Conservation (phyloP, 1,140 invertebrate species). For the Ylistrum balloti region DNA sequence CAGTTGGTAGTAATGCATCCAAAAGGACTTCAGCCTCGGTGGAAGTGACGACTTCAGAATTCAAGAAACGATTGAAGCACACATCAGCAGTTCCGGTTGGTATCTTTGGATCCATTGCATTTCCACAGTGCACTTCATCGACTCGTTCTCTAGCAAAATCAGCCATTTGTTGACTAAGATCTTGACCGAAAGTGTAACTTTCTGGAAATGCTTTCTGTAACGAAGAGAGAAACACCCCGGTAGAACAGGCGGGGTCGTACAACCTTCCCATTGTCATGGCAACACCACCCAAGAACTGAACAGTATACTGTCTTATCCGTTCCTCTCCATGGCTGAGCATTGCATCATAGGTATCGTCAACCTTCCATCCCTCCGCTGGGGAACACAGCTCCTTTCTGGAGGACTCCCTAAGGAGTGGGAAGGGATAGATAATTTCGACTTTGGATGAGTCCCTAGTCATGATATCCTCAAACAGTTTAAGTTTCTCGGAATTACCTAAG, state of each 20-base stretch:
- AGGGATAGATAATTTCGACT: conserved; percentile 66
- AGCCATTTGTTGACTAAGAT: conserved; percentile 71
- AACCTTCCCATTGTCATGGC: conserved; percentile 56
- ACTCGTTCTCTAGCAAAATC: conserved; percentile 64
- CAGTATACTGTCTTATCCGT: conserved; percentile 64
- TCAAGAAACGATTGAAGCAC: conserved; percentile 67
- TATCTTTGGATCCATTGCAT: conserved; percentile 69
- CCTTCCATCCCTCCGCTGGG: conserved; percentile 69
- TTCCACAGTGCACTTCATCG: conserved; percentile 68
- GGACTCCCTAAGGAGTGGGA: conserved; percentile 63
- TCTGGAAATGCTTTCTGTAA: conserved; percentile 65
- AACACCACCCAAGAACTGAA: conserved; percentile 57
- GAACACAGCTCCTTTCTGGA: conserved; percentile 64
- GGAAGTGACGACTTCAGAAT: conserved; percentile 70
- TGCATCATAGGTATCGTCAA: conserved; percentile 68
- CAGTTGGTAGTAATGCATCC: conserved; percentile 57
- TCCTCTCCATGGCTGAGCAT: conserved; percentile 72
- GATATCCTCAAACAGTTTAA: conserved; percentile 62
- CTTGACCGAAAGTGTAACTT: conserved; percentile 68
- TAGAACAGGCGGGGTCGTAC: conserved; percentile 74
- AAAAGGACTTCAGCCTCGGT: conserved; percentile 65
- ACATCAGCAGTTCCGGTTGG: conserved; percentile 62
- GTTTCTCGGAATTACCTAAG: conserved; percentile 63
- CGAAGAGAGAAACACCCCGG: conserved; percentile 67
- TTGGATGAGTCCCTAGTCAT: conserved; percentile 46